These are phyloP conservation scores for Eulemur macaco DNA, from an alignment of 2,113 vertebrate genomes.

Conservation along the genomic window DNA sequence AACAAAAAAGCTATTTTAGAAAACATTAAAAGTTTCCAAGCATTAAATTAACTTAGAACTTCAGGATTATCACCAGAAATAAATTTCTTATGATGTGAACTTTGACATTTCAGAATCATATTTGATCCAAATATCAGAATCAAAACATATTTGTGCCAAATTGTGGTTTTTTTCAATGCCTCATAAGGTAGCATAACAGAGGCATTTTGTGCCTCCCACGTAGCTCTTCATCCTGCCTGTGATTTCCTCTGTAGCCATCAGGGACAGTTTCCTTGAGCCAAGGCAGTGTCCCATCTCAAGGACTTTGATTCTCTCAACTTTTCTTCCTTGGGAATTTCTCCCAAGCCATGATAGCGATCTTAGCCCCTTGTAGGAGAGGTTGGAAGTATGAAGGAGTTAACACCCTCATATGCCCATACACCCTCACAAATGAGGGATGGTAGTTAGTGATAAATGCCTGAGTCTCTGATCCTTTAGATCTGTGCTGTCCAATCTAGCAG, in stretches of 20 bases:
- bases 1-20: background rate
- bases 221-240: too few relatives aligned
- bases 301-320: background rate
- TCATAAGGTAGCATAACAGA: background rate
- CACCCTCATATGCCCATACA: background rate
- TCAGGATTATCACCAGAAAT: conserved; percentile 15
- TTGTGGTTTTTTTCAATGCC: background rate
- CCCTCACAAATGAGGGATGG: background rate
- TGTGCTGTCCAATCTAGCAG: background rate
- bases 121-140: too few relatives aligned
- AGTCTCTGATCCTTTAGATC: background rate
- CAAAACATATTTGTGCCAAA: background rate
- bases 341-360: background rate
- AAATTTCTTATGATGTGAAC: background rate
- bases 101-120: background rate
- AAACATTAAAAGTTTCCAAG: conserved; percentile 51
- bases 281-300: background rate
- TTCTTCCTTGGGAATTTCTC: background rate
- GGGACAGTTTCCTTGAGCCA: background rate
- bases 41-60: conserved; percentile 13
- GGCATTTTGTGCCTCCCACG: background rate
- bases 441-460: background rate
- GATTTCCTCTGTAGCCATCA: background rate
- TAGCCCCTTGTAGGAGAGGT: background rate
- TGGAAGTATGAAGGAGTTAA: background rate